Base-by-base conservation (phyloP, 2,888 invertebrate genomes). In the Halocaridina rubra region DNA sequence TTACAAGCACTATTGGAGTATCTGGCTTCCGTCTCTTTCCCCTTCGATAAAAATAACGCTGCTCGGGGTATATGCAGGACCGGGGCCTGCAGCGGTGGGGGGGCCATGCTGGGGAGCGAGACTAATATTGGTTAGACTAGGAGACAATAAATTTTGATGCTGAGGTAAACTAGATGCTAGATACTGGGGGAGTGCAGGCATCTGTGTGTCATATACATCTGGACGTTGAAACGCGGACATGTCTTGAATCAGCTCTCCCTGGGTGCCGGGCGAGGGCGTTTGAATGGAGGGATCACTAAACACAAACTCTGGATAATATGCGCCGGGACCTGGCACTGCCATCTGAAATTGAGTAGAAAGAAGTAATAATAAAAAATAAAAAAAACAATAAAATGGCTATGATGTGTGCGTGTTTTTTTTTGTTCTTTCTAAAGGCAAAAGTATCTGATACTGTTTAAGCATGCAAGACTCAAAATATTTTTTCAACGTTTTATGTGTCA, bases 31-130 rank as follows among this genome's bases (percentile, higher is more conserved):
- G 22, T 78, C 79, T 46, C 84, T 84, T 19, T 84, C 84, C 22
- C 84, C 46, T 39, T 84, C 84, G n/a, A 84, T 84, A n/a, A 78
- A 84, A 30, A 84, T 39, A 32, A 84, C 57, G 3, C 72, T 78
- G 3, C 59, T 59, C 30, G 78, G 84, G 13, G 78, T 67, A 78
- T 79, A 79, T 13, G 79, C 71, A 71, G 79, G n/a, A 27, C 72
- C 46, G 53, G 84, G 79, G 22, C 61, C 78, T 32, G 39, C 61
- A 27, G 72, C 71, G 39, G 81, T 59, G 22, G 53, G 81, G 19
- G 74, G 22, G 29, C 69, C 71, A 29, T 84, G 84, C 19, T 78
- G 79, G 0, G 82, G 77, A 0, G 67, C 67, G 29, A 75, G 39
- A 19, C 76, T 69, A 24, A 82, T 22, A 39, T 29, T 80, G 19